A percentile compares a stretch with the other conserved stretches of the same genome.
phyloP scores from a whole-genome alignment of 2,113 vertebrate species.

The Pitta sordida region DNA sequence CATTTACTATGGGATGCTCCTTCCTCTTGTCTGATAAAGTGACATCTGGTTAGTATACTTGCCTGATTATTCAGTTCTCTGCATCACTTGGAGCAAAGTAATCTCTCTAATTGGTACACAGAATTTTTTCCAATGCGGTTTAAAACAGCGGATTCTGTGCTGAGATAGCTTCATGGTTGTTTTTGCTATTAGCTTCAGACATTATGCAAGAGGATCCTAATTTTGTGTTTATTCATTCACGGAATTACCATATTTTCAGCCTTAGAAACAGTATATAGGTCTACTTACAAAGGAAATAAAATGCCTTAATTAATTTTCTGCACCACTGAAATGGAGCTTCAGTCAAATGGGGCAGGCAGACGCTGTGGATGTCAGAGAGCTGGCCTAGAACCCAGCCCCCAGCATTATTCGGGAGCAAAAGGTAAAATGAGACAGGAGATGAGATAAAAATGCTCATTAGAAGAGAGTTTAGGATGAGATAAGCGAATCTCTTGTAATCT shows the following conservation, averaged over 20 bases:
- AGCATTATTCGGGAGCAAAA: conserved; percentile 9
- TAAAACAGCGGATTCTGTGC: neutral
- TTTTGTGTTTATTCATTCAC: neutral
- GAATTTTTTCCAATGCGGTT: neutral
- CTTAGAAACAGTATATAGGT: neutral
- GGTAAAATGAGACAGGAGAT: neutral
- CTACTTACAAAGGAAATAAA: conserved; percentile 5
- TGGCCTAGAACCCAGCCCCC: neutral
- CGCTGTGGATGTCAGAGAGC: neutral
- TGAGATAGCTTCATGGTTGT: neutral
- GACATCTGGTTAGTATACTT: conserved; percentile 7
- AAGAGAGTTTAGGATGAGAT: neutral
- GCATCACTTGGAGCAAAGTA: conserved; percentile 16
- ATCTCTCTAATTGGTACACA: conserved; percentile 46
- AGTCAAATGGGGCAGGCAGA: neutral
- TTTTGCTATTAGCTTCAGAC: neutral
- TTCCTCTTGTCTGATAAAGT: conserved; percentile 7
- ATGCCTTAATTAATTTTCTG: conserved; percentile 61
- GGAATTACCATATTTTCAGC: neutral
- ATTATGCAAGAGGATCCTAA: neutral
- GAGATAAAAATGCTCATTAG: neutral
- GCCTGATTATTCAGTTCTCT: neutral
- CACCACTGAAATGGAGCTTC: conserved; percentile 2
- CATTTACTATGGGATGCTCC: neutral
- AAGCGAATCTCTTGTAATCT: neutral